These are phyloP conservation scores for Brachymystax lenok DNA, from an alignment of 2,797 vertebrate species.

Conservation along the genomic window DNA sequence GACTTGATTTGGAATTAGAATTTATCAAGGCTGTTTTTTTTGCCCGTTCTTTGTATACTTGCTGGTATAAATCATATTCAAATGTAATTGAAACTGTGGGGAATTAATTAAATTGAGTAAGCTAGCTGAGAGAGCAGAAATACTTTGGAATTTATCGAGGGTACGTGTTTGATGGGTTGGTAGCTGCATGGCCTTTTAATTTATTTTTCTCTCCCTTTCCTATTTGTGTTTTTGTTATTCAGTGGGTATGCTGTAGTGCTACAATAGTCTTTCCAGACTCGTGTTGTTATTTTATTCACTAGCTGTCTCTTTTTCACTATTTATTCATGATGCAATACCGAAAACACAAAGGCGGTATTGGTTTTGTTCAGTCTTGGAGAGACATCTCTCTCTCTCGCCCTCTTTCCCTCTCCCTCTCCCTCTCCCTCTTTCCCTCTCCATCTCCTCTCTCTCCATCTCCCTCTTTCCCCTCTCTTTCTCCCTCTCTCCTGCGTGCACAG, in stretches of 20 bases:
- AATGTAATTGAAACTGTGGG: constrained; percentile 40
- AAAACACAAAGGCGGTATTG: not conserved
- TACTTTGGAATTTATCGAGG: constrained; percentile 39
- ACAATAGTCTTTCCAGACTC: not conserved
- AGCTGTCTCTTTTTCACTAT: not conserved
- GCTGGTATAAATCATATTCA: constrained; percentile 51
- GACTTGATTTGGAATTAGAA: constrained; percentile 23
- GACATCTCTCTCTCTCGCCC: constrained; percentile 5
- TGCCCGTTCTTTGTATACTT: constrained; percentile 38
- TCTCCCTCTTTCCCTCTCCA: not conserved
- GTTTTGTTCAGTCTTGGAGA: not conserved
- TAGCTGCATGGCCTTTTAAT: constrained; percentile 24
- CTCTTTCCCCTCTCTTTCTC: constrained; percentile 16
- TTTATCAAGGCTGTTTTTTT: constrained; percentile 36
- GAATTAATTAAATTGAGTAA: constrained; percentile 57
- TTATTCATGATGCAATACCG: not conserved
- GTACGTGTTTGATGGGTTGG: constrained; percentile 29
- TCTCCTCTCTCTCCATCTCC: not conserved
- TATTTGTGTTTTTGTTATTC: constrained; percentile 5
- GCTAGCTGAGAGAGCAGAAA: constrained; percentile 55
- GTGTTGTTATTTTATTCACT: not conserved
- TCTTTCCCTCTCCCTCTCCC: constrained; percentile 14
- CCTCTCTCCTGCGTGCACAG: constrained; percentile 34
- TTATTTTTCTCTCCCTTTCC: constrained; percentile 13
- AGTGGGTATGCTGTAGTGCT: constrained; percentile 11